Percentiles rank a stretch among this genome's conserved stretches.
These are phyloP conservation scores for Lobophora halterata DNA, from an alignment of 2,888 invertebrate species.

Conservation along the genomic window DNA sequence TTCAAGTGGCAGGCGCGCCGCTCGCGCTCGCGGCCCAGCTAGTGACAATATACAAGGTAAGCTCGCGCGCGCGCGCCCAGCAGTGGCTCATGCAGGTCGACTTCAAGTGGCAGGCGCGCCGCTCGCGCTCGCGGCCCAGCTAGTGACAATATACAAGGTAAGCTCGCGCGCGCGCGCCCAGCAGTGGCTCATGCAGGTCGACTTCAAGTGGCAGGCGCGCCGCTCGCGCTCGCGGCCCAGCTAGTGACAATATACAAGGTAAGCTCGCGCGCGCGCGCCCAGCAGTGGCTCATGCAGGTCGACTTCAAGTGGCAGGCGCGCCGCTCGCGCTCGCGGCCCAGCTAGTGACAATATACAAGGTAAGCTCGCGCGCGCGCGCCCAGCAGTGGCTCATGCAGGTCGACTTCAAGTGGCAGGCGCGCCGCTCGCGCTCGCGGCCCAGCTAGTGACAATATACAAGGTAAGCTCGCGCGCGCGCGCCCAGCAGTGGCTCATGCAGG, in stretches of 20 bases:
- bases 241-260: too few species aligned
- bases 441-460: too few species aligned
- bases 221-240: conserved; percentile 21
- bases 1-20: conserved; percentile 94
- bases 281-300: conserved; percentile 95
- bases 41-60: conserved; percentile 40
- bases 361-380: conserved; percentile 83
- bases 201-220: conserved; percentile 95
- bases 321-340: conserved; percentile 95
- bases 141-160: conserved; percentile 65
- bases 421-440: conserved; percentile 26
- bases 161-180: conserved; percentile 87
- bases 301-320: conserved; percentile 93
- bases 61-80: conserved; percentile 56
- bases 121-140: too few species aligned
- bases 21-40: conserved; percentile 47
- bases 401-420: conserved; percentile 96
- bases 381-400: conserved; percentile 96
- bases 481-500: conserved; percentile 96
- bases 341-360: too few species aligned
- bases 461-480: conserved; percentile 84
- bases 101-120: background rate
- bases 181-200: conserved; percentile 94
- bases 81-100: background rate
- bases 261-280: conserved; percentile 85